Evolutionary conservation across 2,888 invertebrate species (phyloP).

Genomic region (Hirtodrosophila alboralis): DNA sequence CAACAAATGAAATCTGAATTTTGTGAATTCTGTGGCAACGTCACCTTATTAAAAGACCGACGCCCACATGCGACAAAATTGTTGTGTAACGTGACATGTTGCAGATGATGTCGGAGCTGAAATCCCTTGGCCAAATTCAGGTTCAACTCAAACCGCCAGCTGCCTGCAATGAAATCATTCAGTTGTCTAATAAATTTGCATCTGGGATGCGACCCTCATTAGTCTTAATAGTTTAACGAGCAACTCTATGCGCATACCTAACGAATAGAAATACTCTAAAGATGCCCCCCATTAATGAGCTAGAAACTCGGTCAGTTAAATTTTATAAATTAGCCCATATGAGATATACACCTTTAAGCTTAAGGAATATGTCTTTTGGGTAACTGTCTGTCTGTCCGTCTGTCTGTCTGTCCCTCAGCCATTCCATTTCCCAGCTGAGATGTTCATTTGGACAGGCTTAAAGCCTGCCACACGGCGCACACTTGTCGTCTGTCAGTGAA

Average conservation of each 20-base stretch:
- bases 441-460: conserved; percentile 35
- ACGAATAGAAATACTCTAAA: background rate
- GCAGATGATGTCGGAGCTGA: conserved; percentile 34
- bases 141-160: conserved; percentile 30
- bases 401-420: too few species aligned
- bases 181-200: conserved; percentile 56
- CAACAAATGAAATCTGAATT: conserved; percentile 34
- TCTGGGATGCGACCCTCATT: conserved; percentile 64
- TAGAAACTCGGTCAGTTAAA: conserved; percentile 50
- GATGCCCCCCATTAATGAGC: conserved; percentile 61
- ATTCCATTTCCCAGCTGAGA: conserved; percentile 23
- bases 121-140: conserved; percentile 1
- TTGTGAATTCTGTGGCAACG: conserved; percentile 9
- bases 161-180: conserved; percentile 58
- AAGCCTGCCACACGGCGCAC: conserved; percentile 42
- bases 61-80: conserved; percentile 59
- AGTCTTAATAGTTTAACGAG: conserved; percentile 74
- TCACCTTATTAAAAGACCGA: conserved; percentile 39
- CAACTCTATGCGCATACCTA: conserved; percentile 32
- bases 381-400: conserved; percentile 32
- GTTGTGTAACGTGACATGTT: conserved; percentile 35
- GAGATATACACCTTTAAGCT: conserved; percentile 62
- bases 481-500: conserved; percentile 76
- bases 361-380: conserved; percentile 64
- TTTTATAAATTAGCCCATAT: conserved; percentile 64